Evolutionary conservation across 2,113 vertebrate species (phyloP).

Genomic region (Athene noctua): DNA sequence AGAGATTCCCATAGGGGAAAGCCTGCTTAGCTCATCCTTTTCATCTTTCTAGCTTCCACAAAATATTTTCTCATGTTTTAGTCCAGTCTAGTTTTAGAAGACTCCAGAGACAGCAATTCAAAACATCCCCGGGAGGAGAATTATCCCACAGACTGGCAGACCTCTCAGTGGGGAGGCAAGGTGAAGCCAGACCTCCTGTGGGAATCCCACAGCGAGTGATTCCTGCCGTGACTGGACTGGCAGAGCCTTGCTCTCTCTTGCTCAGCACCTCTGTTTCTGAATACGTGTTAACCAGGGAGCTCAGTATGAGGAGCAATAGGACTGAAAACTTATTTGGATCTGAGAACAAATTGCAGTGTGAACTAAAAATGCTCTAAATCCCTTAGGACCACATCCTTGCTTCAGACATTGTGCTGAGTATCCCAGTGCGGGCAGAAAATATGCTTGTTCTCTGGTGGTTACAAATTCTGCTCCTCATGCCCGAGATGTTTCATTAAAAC

Average conservation of each 20-base stretch:
- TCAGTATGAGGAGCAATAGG: background rate
- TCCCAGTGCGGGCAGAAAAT: background rate
- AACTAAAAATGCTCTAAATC: background rate
- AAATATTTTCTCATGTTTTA: background rate
- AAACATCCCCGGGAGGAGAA: fast-evolving
- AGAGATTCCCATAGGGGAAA: background rate
- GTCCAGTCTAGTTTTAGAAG: background rate
- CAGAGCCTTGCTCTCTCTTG: background rate
- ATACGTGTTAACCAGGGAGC: background rate
- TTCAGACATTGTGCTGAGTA: background rate
- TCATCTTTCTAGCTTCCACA: background rate
- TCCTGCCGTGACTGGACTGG: background rate
- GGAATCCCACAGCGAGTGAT: background rate
- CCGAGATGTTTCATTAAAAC: background rate
- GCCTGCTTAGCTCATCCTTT: background rate
- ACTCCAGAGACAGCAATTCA: background rate
- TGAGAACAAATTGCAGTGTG: background rate
- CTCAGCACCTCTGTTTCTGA: background rate
- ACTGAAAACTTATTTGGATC: background rate
- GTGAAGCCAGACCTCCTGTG: background rate
- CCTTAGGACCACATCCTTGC: background rate
- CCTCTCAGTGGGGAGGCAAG: background rate
- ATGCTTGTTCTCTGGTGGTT: background rate
- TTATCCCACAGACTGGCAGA: background rate
- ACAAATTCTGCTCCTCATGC: background rate